Percentiles rank a stretch among this genome's conserved stretches.
These are phyloP conservation scores for Apotomis turbidana DNA, from an alignment of 2,888 invertebrate species.

Conservation along the genomic window DNA sequence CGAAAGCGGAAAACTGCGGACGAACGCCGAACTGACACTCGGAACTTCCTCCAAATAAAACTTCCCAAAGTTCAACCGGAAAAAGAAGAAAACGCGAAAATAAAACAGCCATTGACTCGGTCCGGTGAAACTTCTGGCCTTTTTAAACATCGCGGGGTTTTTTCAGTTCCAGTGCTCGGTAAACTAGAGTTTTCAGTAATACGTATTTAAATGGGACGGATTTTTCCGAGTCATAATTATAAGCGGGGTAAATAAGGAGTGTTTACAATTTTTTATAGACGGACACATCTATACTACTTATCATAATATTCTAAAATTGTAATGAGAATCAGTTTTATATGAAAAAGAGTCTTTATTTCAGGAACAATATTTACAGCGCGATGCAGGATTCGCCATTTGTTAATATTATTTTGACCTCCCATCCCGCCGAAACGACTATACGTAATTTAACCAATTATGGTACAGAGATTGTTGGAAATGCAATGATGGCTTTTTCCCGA, in stretches of 20 bases:
- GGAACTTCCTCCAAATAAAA: conserved; percentile 81
- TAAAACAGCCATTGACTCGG: conserved; percentile 83
- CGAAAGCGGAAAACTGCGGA: conserved; percentile 79
- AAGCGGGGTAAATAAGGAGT: background rate
- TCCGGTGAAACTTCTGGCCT: conserved; percentile 75
- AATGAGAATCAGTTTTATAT: too few species aligned
- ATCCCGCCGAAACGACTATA: too few species aligned
- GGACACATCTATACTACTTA: too few species aligned
- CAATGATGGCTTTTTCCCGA: too few species aligned
- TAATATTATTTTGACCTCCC: too few species aligned
- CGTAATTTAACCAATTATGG: too few species aligned
- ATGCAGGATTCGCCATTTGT: too few species aligned
- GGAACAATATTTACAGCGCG: too few species aligned
- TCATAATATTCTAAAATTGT: too few species aligned
- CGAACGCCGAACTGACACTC: conserved; percentile 81
- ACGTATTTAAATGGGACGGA: conserved; percentile 32
- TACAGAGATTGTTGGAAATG: too few species aligned
- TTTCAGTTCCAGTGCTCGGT: conserved; percentile 51
- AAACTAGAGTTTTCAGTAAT: conserved; percentile 27
- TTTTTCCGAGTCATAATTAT: conserved; percentile 30
- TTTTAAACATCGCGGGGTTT: conserved; percentile 73
- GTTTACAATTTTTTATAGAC: background rate
- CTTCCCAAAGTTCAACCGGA: conserved; percentile 80
- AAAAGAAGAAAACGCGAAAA: conserved; percentile 79
- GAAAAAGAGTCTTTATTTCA: too few species aligned